Evolutionary conservation across 64 coral and sea anemone genomes (phyloP), one percentile per base, ranked within the genome.

Genomic region (Orbicella faveolata): DNA sequence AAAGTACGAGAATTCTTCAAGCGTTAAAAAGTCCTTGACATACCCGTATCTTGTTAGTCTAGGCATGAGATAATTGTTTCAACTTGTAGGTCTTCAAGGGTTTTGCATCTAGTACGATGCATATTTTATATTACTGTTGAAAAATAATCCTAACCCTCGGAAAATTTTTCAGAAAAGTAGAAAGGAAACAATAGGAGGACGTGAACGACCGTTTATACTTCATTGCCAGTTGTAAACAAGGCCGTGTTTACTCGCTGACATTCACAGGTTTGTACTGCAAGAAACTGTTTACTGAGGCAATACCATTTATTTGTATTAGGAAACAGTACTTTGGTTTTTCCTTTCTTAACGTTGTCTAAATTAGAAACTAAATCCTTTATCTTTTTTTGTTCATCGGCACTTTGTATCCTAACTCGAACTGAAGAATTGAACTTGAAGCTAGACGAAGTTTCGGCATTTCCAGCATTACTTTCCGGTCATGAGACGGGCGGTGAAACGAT

Each of bases 1-100:
- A 78, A 55, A 12, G 11, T 37, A 15, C 7, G 14, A 17, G 61
- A 57, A 33, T 15, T 35, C 34, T 63, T 23, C 80, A 83, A 8
- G 80, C 80, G 61, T 83, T 63, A 18, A 52, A 61, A 73, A 33
- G 65, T 36, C 41, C 82, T 85, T 85, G 82, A 85, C 63, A 66
- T 85, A 85, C 82, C 82, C 52, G 82, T 52, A 25, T 14, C 48
- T n/a, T 26, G 21, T 64, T 73, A 30, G 39, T 20, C 52, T 25
- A 20, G 41, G 33, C 39, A 85, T 85, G 82, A 85, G 63, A 52
- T 85, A 68, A 85, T 70, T 39, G 11, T 67, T 37, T 81, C 5
- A 23, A 37, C 34, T 59, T 10, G 21, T 2, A 63, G 2, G 9
- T 62, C 65, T 69, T 73, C 14, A 52, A 30, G 20, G 41, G 21